These are phyloP conservation scores for Benitochromis conjunctus DNA, from an alignment of 2,113 vertebrate genomes.

Conservation along the genomic window DNA sequence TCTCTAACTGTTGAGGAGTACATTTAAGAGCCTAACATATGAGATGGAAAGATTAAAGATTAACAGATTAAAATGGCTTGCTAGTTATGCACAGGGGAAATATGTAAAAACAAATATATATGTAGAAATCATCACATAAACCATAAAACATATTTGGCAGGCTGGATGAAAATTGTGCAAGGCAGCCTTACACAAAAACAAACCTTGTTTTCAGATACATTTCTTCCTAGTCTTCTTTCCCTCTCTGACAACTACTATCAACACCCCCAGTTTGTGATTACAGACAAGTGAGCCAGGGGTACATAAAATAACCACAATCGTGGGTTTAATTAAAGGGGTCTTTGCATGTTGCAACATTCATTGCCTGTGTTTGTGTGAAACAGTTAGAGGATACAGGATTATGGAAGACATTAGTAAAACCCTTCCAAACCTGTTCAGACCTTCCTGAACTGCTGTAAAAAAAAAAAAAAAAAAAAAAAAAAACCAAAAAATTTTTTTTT, in stretches of 20 bases:
- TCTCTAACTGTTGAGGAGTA: neutral
- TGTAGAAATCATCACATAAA: neutral
- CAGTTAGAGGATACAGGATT: neutral
- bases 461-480: neutral
- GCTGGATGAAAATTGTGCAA: neutral
- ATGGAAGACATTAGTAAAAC: neutral
- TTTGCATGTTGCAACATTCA: neutral
- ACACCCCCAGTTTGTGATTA: neutral
- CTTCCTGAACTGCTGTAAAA: conserved; percentile 3
- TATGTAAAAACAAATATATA: neutral
- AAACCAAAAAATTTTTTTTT: too few relatives aligned
- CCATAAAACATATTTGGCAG: neutral
- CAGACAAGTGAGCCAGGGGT: neutral
- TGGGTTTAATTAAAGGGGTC: conserved; percentile 3
- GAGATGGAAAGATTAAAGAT: conserved; percentile 63
- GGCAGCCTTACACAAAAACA: neutral
- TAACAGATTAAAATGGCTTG: conserved; percentile 15
- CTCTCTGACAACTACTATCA: neutral
- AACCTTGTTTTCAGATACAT: neutral
- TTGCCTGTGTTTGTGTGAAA: neutral
- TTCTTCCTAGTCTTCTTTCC: neutral
- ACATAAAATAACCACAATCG: neutral
- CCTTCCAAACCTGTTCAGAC: conserved; percentile 15
- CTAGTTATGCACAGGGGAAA: neutral
- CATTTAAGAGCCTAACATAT: conserved; percentile 35